Base-by-base conservation (phyloP, 1,140 invertebrate genomes). In the Drosophila paulistorum region DNA sequence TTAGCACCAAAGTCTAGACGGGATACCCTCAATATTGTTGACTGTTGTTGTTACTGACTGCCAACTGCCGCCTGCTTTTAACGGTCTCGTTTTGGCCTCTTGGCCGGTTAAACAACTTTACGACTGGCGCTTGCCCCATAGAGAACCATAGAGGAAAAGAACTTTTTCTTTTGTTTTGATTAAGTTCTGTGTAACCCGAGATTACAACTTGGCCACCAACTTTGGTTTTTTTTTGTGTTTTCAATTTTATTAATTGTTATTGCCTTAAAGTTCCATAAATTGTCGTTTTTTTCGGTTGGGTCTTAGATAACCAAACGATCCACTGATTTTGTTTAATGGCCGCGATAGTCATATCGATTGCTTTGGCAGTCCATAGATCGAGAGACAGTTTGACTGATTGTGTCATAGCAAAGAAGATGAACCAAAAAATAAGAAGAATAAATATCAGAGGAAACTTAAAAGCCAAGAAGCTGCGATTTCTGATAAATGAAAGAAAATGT, bases 201-300 rank as follows among this genome's bases (percentile, higher is more conserved):
- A 63, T 71, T 63, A 61, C 69, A 39, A 63, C 65, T 68, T 75
- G 65, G 70, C 82, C 78, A 75, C 83, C 82, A 86, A 39, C 61
- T 62, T 64, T 71, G 51, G 45, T 71, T 74, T 30, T 64, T 61
- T 51, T 79, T 74, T 59, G 33, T 58, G 33, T 33, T 71, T 77
- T 51, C 45, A 86, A 87, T 87, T 86, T 86, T 86, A 86, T 86
- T 86, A 86, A 86, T 86, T 86, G 83, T 86, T 86, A 86, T 86
- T 86, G 84, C 83, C 64, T 13, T 63, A 75, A 70, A 87, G 76
- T 80, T 79, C 80, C 79, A 86, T 86, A 86, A 86, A 86, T 86
- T 67, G 23, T 65, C 60, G 20, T 65, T 70, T 59, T 39, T 66
- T 71, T 65, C 61, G 61, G 42, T 10, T 10, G 37, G 23, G 58